These are phyloP conservation scores for Ischnura elegans DNA, from an alignment of 2,888 invertebrate species.

Conservation along the genomic window DNA sequence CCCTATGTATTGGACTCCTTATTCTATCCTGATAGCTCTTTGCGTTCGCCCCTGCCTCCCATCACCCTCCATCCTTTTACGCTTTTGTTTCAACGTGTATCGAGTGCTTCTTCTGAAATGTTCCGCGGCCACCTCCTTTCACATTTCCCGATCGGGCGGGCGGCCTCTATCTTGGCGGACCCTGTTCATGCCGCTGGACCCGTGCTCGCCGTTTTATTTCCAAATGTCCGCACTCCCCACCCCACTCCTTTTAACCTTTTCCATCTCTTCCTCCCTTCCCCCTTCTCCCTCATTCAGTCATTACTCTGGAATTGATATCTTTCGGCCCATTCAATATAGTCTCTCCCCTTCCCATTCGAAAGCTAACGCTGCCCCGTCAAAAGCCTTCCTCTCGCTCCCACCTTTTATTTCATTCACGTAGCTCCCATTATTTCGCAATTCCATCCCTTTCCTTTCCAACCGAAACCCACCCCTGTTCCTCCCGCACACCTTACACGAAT, in stretches of 20 bases:
- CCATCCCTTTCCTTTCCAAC: neutral
- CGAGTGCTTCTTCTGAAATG: neutral
- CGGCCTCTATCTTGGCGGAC: too few species aligned
- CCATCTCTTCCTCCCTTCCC: neutral
- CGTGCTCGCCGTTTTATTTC: too few species aligned
- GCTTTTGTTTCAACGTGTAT: neutral
- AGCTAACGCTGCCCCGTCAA: neutral
- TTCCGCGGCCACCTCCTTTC: neutral
- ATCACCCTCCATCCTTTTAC: neutral
- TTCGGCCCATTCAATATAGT: slow-evolving; percentile 11
- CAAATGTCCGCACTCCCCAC: too few species aligned
- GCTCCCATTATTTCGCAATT: slow-evolving; percentile 3
- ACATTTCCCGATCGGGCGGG: too few species aligned
- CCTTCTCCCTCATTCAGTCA: neutral
- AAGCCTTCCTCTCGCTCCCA: neutral
- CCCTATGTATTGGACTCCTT: neutral
- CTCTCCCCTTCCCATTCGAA: neutral
- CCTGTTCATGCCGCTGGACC: too few species aligned
- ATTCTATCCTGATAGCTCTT: neutral
- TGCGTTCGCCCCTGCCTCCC: neutral
- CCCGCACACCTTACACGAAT: neutral
- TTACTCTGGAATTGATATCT: slow-evolving; percentile 3
- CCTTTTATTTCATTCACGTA: neutral
- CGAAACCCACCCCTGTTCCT: neutral
- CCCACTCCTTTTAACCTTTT: neutral